Evolutionary conservation across 1,140 invertebrate species (phyloP).

Genomic region (Drosophila athabasca): DNA sequence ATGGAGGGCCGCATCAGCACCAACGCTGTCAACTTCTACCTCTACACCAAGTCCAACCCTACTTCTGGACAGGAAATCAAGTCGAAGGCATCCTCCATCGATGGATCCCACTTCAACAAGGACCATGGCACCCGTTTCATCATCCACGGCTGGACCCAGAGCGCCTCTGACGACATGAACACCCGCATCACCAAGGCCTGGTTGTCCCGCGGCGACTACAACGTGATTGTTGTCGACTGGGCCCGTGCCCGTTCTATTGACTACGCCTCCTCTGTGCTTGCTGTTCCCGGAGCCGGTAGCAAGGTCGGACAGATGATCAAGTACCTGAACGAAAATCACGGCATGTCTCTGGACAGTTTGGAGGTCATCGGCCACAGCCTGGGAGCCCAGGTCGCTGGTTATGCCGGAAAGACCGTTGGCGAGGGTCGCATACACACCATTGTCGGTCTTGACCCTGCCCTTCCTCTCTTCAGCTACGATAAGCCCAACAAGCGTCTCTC

Average conservation of each 20-base stretch:
- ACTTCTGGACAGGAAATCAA: constrained; percentile 43
- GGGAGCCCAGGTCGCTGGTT: constrained; percentile 84
- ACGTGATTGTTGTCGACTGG: constrained; percentile 86
- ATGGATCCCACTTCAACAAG: constrained; percentile 59
- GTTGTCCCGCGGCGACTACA: constrained; percentile 84
- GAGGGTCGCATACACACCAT: constrained; percentile 58
- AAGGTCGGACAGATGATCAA: constrained; percentile 72
- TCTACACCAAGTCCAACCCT: constrained; percentile 66
- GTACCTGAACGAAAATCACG: constrained; percentile 59
- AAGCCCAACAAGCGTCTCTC: constrained; percentile 73
- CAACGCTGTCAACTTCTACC: constrained; percentile 62
- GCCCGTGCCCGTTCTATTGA: constrained; percentile 74
- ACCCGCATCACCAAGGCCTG: constrained; percentile 80
- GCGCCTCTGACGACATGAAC: constrained; percentile 57
- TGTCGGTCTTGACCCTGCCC: constrained; percentile 84
- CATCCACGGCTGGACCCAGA: constrained; percentile 73
- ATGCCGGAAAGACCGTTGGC: constrained; percentile 84
- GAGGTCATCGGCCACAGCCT: constrained; percentile 76
- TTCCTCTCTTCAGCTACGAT: constrained; percentile 78
- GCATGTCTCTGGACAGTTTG: constrained; percentile 52
- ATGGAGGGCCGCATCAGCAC: constrained; percentile 48
- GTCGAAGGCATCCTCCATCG: constrained; percentile 41
- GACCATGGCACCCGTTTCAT: constrained; percentile 63
- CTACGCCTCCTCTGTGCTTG: constrained; percentile 84
- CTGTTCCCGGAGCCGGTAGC: constrained; percentile 84